A percentile compares a stretch with the other conserved stretches of the same genome.
Conservation (phyloP, 2,113 vertebrate genomes). For the Clarias gariepinus region DNA sequence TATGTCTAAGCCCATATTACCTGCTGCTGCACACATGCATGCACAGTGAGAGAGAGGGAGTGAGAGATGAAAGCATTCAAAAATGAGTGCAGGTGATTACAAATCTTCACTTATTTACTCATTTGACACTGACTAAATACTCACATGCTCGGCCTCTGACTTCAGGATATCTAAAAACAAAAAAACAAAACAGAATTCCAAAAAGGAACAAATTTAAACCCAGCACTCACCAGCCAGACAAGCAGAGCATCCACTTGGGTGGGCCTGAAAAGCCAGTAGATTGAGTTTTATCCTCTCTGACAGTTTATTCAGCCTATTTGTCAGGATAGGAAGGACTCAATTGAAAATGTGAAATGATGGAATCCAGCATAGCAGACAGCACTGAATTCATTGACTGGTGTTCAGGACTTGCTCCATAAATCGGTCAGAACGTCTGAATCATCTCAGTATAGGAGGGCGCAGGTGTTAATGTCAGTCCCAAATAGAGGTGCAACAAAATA, state of each 20-base stretch:
- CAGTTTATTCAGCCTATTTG: constrained; percentile 32
- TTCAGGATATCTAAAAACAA: neutral
- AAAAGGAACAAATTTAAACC: constrained; percentile 4
- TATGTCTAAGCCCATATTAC: constrained; percentile 23
- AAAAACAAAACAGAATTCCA: neutral
- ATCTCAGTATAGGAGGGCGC: neutral
- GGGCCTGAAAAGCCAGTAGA: constrained; percentile 17
- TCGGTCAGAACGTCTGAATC: neutral
- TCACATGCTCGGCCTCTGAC: neutral
- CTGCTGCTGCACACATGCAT: constrained; percentile 1
- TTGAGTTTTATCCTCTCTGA: constrained; percentile 40
- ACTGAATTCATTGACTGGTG: neutral
- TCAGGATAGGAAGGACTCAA: constrained; percentile 21
- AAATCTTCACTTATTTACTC: constrained; percentile 2
- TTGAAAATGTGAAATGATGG: constrained; percentile 22
- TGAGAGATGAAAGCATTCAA: neutral
- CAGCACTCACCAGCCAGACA: constrained; percentile 13
- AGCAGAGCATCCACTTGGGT: constrained; percentile 24
- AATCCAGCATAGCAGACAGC: constrained; percentile 24
- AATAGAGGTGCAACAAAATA: neutral
- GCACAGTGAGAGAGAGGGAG: neutral
- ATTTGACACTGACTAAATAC: neutral
- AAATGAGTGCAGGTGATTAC: neutral
- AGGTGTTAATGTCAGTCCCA: neutral
- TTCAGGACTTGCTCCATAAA: constrained; percentile 20